phyloP scores from a whole-genome alignment of 2,797 vertebrate genomes.

The Schizothorax lantsangensis region DNA sequence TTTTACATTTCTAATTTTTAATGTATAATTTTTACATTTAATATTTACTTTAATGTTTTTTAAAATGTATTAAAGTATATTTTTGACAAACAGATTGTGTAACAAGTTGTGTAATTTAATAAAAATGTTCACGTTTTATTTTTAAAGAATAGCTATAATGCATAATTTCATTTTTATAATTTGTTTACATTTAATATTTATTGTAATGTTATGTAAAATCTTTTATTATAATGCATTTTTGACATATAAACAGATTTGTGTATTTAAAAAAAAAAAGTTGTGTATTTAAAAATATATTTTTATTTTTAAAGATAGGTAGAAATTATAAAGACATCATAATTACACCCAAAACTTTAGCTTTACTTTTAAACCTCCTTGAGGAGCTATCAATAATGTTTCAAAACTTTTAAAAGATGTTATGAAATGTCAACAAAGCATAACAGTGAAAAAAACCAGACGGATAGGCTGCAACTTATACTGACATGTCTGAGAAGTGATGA shows the following conservation, averaged over 20 bases:
- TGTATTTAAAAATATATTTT: not conserved
- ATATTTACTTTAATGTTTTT: too few relatives aligned
- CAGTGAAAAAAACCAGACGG: not conserved
- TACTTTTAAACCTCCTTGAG: not conserved
- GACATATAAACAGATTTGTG: too few relatives aligned
- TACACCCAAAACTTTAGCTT: not conserved
- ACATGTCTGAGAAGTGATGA: constrained; percentile 17
- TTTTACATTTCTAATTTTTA: not conserved
- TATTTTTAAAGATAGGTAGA: not conserved
- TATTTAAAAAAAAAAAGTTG: not conserved
- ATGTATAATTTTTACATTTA: too few relatives aligned
- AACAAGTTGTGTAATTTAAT: too few relatives aligned
- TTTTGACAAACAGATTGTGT: not conserved
- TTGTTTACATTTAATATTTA: too few relatives aligned
- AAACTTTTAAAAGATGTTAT: not conserved
- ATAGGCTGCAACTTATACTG: not conserved
- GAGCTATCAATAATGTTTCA: not conserved
- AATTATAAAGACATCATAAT: not conserved
- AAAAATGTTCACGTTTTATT: too few relatives aligned
- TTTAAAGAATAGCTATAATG: too few relatives aligned
- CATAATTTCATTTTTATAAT: too few relatives aligned
- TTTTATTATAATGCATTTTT: too few relatives aligned
- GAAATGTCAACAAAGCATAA: not conserved
- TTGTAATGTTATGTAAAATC: too few relatives aligned
- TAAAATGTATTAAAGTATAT: not conserved